These are phyloP conservation scores for Falco peregrinus DNA, from an alignment of 2,797 vertebrate genomes.

Conservation along the genomic window DNA sequence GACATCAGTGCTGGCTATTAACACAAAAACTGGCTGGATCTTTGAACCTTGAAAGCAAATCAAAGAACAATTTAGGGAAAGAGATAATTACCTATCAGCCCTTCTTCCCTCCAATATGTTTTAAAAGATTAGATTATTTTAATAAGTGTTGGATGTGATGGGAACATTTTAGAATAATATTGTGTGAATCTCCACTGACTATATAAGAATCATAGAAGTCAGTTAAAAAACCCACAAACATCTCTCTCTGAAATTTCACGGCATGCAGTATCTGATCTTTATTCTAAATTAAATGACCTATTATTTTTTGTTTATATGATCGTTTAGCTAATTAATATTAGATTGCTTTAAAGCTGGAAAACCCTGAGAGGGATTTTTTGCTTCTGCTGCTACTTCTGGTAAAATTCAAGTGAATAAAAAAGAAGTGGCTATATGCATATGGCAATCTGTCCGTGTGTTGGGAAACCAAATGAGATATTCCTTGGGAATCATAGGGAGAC, in stretches of 20 bases:
- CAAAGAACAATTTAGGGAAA: constrained; percentile 55
- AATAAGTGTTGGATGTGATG: not conserved
- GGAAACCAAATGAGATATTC: not conserved
- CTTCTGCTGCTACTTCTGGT: not conserved
- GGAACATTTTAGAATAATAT: not conserved
- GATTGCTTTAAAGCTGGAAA: not conserved
- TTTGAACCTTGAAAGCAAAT: constrained; percentile 41
- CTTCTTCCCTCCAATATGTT: constrained; percentile 51
- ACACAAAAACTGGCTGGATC: constrained; percentile 52
- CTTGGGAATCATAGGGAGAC: constrained; percentile 17
- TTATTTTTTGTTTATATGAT: not conserved
- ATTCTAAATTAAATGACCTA: not conserved
- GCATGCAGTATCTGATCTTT: not conserved
- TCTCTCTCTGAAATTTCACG: not conserved
- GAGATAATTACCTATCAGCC: constrained; percentile 25
- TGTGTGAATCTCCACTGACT: not conserved
- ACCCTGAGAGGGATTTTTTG: not conserved
- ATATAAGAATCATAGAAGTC: not conserved
- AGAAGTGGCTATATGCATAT: not conserved
- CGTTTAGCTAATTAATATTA: not conserved
- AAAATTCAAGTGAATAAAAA: not conserved
- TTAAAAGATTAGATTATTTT: constrained; percentile 62
- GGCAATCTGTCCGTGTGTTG: not conserved
- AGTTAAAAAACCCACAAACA: fast-evolving
- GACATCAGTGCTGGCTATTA: constrained; percentile 52